Evolutionary conservation across 1,140 invertebrate genomes (phyloP).

Genomic region (Cotesia chilonis): DNA sequence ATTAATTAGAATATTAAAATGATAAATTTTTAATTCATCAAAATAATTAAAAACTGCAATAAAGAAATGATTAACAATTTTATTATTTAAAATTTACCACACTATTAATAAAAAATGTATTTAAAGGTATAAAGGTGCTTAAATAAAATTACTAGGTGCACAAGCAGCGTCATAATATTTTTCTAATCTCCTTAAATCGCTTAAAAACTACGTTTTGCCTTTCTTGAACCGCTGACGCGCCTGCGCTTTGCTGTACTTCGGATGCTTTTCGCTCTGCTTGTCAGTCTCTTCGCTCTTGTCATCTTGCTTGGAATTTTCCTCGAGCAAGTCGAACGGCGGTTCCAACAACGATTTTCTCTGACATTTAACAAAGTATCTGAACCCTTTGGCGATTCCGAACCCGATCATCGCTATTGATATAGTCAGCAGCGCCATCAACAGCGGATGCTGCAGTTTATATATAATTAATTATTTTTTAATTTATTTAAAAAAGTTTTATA

Average conservation of each 20-base stretch:
- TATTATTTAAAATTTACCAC: no score
- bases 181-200: no score
- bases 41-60: no score
- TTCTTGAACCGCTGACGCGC: slow-evolving; percentile 75
- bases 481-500: slow-evolving; percentile 34
- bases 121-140: no score
- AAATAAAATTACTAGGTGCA: no score
- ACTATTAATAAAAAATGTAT: no score
- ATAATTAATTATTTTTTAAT: no score
- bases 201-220: slow-evolving; percentile 66
- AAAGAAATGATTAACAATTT: no score
- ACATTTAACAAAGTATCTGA: slow-evolving; percentile 67
- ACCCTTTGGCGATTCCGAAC: slow-evolving; percentile 67
- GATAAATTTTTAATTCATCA: no score
- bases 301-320: slow-evolving; percentile 45
- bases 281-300: slow-evolving; percentile 48
- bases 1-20: no score
- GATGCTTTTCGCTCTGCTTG: slow-evolving; percentile 53
- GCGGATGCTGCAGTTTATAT: slow-evolving; percentile 65
- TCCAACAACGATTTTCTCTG: slow-evolving; percentile 68
- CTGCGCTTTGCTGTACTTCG: slow-evolving; percentile 75
- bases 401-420: slow-evolving; percentile 70
- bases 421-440: slow-evolving; percentile 70
- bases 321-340: slow-evolving; percentile 65
- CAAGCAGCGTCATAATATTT: no score